These are phyloP conservation scores for Globodera rostochiensis DNA, from an alignment of 1,140 invertebrate species.

Conservation along the genomic window DNA sequence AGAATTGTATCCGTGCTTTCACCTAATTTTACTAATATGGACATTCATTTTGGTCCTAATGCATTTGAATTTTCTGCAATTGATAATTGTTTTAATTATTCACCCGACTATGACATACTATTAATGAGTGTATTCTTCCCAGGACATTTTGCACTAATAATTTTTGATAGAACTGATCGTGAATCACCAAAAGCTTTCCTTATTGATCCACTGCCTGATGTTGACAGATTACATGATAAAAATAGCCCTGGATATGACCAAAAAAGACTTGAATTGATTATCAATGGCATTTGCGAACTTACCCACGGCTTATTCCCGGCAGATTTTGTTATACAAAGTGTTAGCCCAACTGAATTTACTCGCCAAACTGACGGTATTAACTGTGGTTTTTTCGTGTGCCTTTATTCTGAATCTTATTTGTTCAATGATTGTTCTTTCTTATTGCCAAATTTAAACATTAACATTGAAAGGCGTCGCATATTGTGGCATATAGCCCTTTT, in stretches of 20 bases:
- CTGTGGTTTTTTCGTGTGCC: conserved; percentile 10
- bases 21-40: background rate
- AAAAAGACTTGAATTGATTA: background rate
- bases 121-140: background rate
- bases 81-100: conserved; percentile 6
- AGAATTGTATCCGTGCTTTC: background rate
- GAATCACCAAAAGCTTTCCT: background rate
- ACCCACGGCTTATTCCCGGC: background rate
- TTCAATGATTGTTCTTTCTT: background rate
- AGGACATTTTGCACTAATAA: conserved; percentile 12
- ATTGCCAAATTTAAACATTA: conserved; percentile 6
- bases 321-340: background rate
- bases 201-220: conserved; percentile 3
- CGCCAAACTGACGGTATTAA: conserved; percentile 2
- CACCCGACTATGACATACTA: background rate
- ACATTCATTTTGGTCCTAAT: background rate
- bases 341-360: background rate
- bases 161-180: background rate
- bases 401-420: conserved; percentile 9
- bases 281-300: background rate
- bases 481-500: background rate
- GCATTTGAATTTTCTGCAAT: background rate
- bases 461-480: background rate
- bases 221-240: background rate
- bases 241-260: background rate